Evolutionary conservation across 1,140 invertebrate species (phyloP).

Genomic region (Brachystomella parvula): DNA sequence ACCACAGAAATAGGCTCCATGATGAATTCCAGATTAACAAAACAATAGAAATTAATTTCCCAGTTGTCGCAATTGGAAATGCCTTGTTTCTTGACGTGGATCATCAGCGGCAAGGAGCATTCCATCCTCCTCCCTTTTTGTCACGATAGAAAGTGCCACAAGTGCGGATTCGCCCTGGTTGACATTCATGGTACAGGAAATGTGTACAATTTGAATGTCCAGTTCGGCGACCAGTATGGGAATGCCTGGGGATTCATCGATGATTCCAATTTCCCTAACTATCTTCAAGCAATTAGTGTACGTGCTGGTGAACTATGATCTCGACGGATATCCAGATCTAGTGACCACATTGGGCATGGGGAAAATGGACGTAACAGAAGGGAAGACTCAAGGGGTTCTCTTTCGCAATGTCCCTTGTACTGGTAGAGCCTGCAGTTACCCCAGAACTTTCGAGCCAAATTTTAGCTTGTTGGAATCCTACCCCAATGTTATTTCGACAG

Average conservation of each 20-base stretch:
- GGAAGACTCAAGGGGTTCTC: constrained; percentile 59
- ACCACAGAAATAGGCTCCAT: not conserved
- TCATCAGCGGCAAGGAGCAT: constrained; percentile 60
- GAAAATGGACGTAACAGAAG: constrained; percentile 38
- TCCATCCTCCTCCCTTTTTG: constrained; percentile 76
- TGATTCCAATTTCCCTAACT: constrained; percentile 39
- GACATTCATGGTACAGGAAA: not conserved
- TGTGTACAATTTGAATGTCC: not conserved
- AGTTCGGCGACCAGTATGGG: constrained; percentile 2
- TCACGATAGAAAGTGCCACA: constrained; percentile 46
- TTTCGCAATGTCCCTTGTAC: constrained; percentile 65
- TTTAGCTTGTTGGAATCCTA: constrained; percentile 55
- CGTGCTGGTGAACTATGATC: constrained; percentile 84
- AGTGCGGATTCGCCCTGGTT: constrained; percentile 8
- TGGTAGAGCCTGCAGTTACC: not conserved
- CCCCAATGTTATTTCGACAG: constrained; percentile 55
- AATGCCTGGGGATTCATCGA: constrained; percentile 4
- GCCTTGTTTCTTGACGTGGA: constrained; percentile 71
- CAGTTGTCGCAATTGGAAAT: constrained; percentile 4
- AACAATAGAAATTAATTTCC: not conserved
- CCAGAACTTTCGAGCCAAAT: constrained; percentile 62
- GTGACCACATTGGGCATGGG: constrained; percentile 57
- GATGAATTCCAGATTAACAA: not conserved
- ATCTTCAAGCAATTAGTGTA: constrained; percentile 67
- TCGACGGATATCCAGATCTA: constrained; percentile 92